phyloP scores from a whole-genome alignment of 2,888 invertebrate genomes.

The Thymelicus sylvestris region DNA sequence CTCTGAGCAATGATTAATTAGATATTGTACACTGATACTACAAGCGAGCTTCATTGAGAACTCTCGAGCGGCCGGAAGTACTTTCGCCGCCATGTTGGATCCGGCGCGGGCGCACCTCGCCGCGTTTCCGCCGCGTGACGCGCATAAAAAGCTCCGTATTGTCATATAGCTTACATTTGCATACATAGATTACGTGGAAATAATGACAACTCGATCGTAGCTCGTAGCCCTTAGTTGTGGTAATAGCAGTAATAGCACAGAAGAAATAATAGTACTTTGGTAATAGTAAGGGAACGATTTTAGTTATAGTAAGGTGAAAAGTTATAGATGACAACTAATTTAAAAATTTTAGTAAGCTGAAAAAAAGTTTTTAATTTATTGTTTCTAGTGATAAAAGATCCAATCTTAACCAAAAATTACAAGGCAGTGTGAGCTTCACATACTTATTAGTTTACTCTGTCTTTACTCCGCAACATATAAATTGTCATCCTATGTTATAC shows the following conservation, averaged over 20 bases:
- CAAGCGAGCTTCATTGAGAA: slow-evolving; percentile 72
- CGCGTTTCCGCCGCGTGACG: slow-evolving; percentile 80
- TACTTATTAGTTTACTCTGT: no score
- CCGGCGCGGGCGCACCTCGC: slow-evolving; percentile 80
- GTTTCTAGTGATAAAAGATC: no score
- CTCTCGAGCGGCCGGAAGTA: slow-evolving; percentile 79
- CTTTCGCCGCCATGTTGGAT: slow-evolving; percentile 84
- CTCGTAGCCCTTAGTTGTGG: no score
- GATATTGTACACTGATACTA: slow-evolving; percentile 41
- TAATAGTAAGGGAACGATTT: background rate
- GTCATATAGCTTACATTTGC: slow-evolving; percentile 75
- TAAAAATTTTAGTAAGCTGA: no score
- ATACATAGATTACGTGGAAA: slow-evolving; percentile 75
- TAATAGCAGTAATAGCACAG: no score
- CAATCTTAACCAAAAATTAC: no score
- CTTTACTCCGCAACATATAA: no score
- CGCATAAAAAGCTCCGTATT: slow-evolving; percentile 77
- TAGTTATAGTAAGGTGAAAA: background rate
- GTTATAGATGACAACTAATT: no score
- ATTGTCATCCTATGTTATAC: no score
- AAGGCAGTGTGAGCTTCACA: no score
- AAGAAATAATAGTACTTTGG: no score
- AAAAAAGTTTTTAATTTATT: no score
- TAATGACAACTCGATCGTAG: slow-evolving; percentile 56
- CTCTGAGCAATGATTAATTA: slow-evolving; percentile 31